A percentile compares a stretch with the other conserved stretches of the same genome.
phyloP scores from a whole-genome alignment of 2,113 vertebrate species.

The Artemisiospiza belli region DNA sequence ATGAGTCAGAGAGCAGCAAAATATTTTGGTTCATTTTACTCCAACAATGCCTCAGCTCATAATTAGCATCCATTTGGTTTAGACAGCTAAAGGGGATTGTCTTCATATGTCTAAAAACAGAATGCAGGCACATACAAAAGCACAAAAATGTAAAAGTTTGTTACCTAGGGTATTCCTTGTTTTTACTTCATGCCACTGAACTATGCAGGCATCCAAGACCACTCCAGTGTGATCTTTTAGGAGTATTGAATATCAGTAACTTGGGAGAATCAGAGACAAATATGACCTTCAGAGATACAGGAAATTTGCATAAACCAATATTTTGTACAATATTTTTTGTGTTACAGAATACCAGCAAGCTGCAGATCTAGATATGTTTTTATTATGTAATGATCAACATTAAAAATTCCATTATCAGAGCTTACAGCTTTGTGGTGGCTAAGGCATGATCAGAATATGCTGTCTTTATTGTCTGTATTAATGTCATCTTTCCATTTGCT shows the following conservation, averaged over 20 bases:
- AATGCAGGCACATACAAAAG: background rate
- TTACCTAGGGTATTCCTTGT: background rate
- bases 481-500: background rate
- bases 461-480: background rate
- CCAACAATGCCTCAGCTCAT: background rate
- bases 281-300: background rate
- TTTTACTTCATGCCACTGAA: background rate
- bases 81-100: background rate
- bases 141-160: background rate
- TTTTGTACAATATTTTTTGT: background rate
- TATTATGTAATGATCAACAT: background rate
- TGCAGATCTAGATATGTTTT: background rate
- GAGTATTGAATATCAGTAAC: background rate
- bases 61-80: background rate
- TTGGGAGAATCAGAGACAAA: background rate
- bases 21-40: background rate
- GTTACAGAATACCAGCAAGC: background rate
- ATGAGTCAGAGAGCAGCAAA: background rate
- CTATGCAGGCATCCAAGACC: background rate
- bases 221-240: background rate
- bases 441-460: background rate
- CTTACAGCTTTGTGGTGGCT: background rate
- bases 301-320: background rate
- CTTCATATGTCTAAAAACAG: background rate
- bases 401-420: conserved; percentile 11